A percentile compares a stretch with the other conserved stretches of the same genome.
phyloP scores from a whole-genome alignment of 2,888 invertebrate genomes.

The Pandemis heparana region DNA sequence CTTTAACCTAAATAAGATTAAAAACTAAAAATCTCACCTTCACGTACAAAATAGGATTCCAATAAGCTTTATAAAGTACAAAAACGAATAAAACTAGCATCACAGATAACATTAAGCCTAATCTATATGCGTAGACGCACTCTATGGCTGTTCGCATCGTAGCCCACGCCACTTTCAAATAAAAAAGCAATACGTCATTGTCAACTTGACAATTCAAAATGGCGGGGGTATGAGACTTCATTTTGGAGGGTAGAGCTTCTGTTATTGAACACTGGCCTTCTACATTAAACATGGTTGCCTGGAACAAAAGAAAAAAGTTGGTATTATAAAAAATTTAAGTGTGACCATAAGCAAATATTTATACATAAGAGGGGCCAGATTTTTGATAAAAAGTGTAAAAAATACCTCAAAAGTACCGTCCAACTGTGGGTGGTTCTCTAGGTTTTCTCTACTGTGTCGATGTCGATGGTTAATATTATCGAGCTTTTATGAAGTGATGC shows the following conservation, averaged over 20 bases:
- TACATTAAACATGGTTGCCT: conserved; percentile 23
- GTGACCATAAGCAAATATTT: too few relatives aligned
- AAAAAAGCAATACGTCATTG: conserved; percentile 46
- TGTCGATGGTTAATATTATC: too few relatives aligned
- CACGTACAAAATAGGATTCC: conserved; percentile 61
- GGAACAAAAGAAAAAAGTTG: conserved; percentile 9
- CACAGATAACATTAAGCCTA: conserved; percentile 51
- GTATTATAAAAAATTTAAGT: too few relatives aligned
- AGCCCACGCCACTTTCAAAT: conserved; percentile 49
- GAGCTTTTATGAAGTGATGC: too few relatives aligned
- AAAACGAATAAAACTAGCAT: conserved; percentile 54
- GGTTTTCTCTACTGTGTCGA: too few relatives aligned
- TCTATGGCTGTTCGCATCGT: conserved; percentile 47
- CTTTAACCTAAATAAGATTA: too few relatives aligned
- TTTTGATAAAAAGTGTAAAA: too few relatives aligned
- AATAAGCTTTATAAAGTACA: conserved; percentile 62
- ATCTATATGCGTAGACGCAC: conserved; percentile 49
- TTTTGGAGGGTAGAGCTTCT: not conserved
- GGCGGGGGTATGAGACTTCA: not conserved
- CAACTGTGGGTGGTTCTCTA: too few relatives aligned
- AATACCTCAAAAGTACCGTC: too few relatives aligned
- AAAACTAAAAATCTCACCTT: conserved; percentile 59
- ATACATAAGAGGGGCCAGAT: too few relatives aligned
- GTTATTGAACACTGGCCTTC: conserved; percentile 6
- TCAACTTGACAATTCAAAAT: conserved; percentile 29